Percentiles rank a stretch among this genome's conserved stretches.
Evolutionary conservation across 2,888 invertebrate species (phyloP).

Genomic region (Agrilus cyanescens): DNA sequence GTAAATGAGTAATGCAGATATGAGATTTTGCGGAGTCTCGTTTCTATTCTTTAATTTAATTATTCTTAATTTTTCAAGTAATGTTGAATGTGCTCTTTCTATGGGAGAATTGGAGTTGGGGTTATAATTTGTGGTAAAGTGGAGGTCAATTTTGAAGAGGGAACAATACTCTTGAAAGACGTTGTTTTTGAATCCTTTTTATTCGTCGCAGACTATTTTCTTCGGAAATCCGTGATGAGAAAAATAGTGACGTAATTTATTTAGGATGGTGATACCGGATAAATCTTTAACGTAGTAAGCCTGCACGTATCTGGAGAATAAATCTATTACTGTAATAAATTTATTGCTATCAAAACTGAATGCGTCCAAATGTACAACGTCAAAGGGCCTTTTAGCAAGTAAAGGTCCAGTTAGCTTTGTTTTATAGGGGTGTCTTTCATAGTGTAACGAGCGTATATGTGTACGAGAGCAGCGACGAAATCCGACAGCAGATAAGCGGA

Average conservation of each 20-base stretch:
- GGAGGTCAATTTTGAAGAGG: conserved; percentile 10
- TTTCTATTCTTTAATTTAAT: conserved; percentile 2
- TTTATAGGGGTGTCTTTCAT: conserved; percentile 10
- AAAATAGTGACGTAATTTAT: conserved; percentile 9
- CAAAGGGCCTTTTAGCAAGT: conserved; percentile 8
- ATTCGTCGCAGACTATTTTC: conserved; percentile 12
- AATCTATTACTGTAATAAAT: too few species aligned
- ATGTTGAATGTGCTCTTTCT: conserved; percentile 11
- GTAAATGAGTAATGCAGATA: too few species aligned
- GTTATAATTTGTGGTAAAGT: conserved; percentile 9
- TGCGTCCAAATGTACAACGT: conserved; percentile 4
- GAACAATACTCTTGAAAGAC: conserved; percentile 8
- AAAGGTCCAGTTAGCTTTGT: conserved; percentile 4
- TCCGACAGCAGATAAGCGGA: too few species aligned
- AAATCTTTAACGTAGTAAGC: conserved; percentile 9
- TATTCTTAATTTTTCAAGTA: conserved; percentile 6
- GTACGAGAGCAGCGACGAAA: too few species aligned
- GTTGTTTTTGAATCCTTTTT: conserved; percentile 13
- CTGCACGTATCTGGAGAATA: conserved; percentile 6
- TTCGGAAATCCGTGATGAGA: conserved; percentile 11
- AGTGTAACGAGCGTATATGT: too few species aligned
- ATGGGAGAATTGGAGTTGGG: conserved; percentile 11
- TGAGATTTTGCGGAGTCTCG: too few species aligned
- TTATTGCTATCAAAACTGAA: conserved; percentile 8
- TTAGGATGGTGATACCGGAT: conserved; percentile 5